phyloP scores from a whole-genome alignment of 2,888 invertebrate genomes.

The Trichacis sp. region DNA sequence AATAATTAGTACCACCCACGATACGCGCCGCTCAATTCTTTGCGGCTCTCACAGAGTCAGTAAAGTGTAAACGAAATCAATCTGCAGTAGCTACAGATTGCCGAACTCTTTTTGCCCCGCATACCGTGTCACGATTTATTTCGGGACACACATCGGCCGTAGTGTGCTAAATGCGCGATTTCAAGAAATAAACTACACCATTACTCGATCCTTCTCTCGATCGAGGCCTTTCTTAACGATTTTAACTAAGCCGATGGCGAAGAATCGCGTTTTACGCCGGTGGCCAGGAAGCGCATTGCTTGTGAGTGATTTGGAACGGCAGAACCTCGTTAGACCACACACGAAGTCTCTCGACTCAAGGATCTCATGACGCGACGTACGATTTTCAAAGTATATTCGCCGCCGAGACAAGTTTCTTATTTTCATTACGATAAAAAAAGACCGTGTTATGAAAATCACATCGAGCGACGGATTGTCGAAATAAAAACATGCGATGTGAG shows the following conservation, averaged over 20 bases:
- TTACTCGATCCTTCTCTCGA: conserved; percentile 31
- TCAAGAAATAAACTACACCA: conserved; percentile 31
- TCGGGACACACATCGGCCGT: conserved; percentile 40
- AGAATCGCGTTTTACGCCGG: conserved; percentile 14
- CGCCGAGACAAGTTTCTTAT: background rate
- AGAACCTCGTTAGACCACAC: conserved; percentile 56
- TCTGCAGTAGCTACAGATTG: conserved; percentile 51
- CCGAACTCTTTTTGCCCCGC: conserved; percentile 44
- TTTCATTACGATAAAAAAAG: background rate
- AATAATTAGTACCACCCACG: conserved; percentile 53
- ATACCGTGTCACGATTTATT: conserved; percentile 36
- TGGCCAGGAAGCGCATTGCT: conserved; percentile 26
- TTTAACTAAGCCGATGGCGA: conserved; percentile 2
- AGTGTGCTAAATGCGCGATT: conserved; percentile 37
- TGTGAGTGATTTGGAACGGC: conserved; percentile 58
- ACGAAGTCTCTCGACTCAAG: conserved; percentile 46
- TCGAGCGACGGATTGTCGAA: too few relatives aligned
- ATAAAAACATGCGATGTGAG: too few relatives aligned
- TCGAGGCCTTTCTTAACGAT: conserved; percentile 25
- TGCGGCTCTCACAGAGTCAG: conserved; percentile 46
- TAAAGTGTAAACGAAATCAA: conserved; percentile 61
- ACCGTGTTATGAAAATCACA: too few relatives aligned
- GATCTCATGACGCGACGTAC: conserved; percentile 11
- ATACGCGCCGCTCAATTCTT: conserved; percentile 38
- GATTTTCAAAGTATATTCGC: conserved; percentile 1